A percentile compares a stretch with the other conserved stretches of the same genome.
phyloP scores from a whole-genome alignment of 2,113 vertebrate species.

The Grammomys dolichurus region DNA sequence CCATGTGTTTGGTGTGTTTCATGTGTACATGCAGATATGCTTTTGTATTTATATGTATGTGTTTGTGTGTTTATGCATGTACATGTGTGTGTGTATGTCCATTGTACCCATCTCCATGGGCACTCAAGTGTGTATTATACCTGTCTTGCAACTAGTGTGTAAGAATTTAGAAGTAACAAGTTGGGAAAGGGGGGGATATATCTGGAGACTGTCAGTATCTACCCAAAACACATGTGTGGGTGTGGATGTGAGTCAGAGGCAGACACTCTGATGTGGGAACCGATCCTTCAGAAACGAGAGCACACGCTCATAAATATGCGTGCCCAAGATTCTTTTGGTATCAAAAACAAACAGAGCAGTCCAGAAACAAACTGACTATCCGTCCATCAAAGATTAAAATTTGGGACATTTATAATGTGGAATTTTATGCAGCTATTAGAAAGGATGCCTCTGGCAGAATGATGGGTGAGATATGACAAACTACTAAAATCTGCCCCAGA shows the following conservation, averaged over 20 bases:
- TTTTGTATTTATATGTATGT: not conserved
- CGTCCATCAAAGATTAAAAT: not conserved
- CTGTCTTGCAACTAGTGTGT: too few species aligned
- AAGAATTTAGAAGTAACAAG: not conserved
- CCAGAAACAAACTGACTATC: not conserved
- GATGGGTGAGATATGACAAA: not conserved
- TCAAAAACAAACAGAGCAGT: not conserved
- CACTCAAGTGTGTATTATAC: not conserved
- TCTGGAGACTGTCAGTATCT: accelerated
- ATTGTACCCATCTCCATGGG: not conserved
- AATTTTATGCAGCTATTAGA: slow-evolving; percentile 25
- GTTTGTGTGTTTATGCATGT: not conserved
- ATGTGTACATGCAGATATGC: not conserved
- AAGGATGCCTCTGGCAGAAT: slow-evolving; percentile 21
- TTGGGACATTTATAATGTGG: not conserved
- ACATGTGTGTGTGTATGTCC: not conserved
- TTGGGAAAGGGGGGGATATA: too few species aligned
- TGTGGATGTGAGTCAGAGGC: not conserved
- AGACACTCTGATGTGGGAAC: not conserved
- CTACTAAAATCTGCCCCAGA: not conserved
- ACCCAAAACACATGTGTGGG: not conserved
- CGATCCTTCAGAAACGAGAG: not conserved
- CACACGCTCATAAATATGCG: not conserved
- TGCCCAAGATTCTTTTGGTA: not conserved
- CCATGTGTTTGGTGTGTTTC: not conserved